Conservation (phyloP, 2,888 invertebrate genomes). For the Piscicola geometra region DNA sequence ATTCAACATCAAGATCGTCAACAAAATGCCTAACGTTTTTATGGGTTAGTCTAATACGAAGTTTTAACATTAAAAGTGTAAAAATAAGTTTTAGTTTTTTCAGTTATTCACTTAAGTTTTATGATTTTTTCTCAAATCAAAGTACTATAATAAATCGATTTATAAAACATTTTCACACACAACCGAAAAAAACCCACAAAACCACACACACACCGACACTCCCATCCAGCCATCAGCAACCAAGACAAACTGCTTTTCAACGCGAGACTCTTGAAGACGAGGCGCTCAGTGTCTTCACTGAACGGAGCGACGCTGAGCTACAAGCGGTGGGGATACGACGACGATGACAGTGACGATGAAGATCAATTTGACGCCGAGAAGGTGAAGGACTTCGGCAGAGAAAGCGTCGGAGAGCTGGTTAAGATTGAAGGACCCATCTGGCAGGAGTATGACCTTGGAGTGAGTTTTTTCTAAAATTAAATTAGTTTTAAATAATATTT, state of each 20-base stretch:
- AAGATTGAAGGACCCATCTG: conserved; percentile 6
- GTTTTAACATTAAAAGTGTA: too few species aligned
- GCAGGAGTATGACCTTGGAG: not conserved
- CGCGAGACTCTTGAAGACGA: not conserved
- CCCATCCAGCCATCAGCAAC: not conserved
- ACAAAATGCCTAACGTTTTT: conserved; percentile 15
- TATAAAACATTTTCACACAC: too few species aligned
- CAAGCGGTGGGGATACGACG: conserved; percentile 2
- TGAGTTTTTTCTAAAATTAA: too few species aligned
- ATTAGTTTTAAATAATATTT: too few species aligned
- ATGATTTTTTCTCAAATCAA: too few species aligned
- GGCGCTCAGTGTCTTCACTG: not conserved
- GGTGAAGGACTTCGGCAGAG: not conserved
- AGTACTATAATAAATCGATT: too few species aligned
- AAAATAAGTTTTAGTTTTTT: too few species aligned
- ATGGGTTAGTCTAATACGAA: too few species aligned
- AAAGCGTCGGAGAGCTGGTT: not conserved
- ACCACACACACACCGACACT: too few species aligned
- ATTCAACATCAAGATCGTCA: conserved; percentile 8
- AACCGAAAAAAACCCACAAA: too few species aligned
- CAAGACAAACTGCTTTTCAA: not conserved
- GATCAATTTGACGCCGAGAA: not conserved
- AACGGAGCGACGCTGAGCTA: not conserved
- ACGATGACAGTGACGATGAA: not conserved
- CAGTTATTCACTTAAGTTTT: too few species aligned